phyloP scores from a whole-genome alignment of 2,797 vertebrate genomes.

The Eutrigla gurnardus region DNA sequence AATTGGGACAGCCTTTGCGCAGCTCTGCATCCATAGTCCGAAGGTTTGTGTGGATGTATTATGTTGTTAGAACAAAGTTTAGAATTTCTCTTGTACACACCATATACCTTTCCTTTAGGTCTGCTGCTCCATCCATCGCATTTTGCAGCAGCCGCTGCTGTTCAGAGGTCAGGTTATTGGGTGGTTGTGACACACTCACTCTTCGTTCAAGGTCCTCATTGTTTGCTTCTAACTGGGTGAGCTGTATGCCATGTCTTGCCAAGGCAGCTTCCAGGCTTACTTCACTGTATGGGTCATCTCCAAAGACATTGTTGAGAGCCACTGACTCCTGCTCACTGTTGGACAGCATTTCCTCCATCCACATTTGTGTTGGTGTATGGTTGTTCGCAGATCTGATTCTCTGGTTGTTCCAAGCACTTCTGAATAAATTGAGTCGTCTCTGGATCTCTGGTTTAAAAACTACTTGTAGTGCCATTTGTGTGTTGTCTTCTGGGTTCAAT shows the following conservation, averaged over 20 bases:
- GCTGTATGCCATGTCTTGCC: constrained; percentile 9
- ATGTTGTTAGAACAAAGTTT: not conserved
- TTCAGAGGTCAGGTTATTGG: not conserved
- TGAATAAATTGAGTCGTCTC: not conserved
- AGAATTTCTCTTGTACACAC: not conserved
- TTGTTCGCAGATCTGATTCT: not conserved
- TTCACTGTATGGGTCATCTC: not conserved
- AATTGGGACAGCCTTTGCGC: no score
- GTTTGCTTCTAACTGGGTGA: not conserved
- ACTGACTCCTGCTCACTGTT: constrained; percentile 12
- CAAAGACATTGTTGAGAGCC: constrained; percentile 1
- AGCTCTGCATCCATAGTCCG: no score
- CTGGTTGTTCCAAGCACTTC: constrained; percentile 6
- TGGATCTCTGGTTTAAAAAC: constrained; percentile 11
- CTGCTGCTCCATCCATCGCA: not conserved
- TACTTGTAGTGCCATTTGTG: not conserved
- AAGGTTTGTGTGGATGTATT: not conserved
- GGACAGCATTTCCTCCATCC: constrained; percentile 4
- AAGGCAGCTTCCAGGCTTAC: constrained; percentile 1
- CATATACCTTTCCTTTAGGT: constrained; percentile 4
- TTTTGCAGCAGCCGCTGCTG: not conserved
- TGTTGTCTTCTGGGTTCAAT: not conserved
- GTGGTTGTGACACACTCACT: not conserved
- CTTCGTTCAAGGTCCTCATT: constrained; percentile 2
- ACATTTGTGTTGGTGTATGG: constrained; percentile 6